Base-by-base conservation (phyloP, 1,140 invertebrate species). In the Lepidotrigona ventralis region DNA sequence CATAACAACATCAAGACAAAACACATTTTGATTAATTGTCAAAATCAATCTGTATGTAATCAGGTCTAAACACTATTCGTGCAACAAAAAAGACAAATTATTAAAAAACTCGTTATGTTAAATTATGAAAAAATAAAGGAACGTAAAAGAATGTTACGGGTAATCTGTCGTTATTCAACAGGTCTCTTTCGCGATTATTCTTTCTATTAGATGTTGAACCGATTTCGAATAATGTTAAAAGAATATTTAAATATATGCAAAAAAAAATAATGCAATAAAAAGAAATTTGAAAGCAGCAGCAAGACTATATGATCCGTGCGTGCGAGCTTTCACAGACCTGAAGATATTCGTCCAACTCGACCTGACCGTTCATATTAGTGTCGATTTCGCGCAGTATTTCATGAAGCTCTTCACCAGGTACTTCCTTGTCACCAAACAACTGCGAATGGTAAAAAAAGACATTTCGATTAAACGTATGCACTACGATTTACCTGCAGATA, bases 321-420 rank as follows among this genome's bases (percentile, higher is more conserved):
- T 80, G 71, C 81, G 74, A 80, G 75, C 81, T 81, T 88, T 85
- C 85, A 92, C 91, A 92, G 96, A 99, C 99, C 98, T 99, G 98
- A 92, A 99, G 95, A 95, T 99, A 99, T 95, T 99, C 99, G 93
- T 99, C 98, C 91, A 99, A 96, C 94, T 99, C 99, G 91, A 99
- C 98, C 95, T 99, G 98, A 91, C 99, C 99, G 95, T 99, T 99
- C 96, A 98, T 98, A 95, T 99, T 99, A 91, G 99, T 97, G 95
- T 99, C 99, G 92, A 99, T 99, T 96, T 99, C 99, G 93, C 96
- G 97, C 83, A 99, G 96, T 93, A 99, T 99, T 94, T 99, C 98
- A 95, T 99, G 99, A 89, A 99, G 95, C 94, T 99, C 97, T 94
- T 99, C 98, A 76, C 99, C 99, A 81, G 97, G 96, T 83, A 99